Percentiles rank a stretch among this genome's conserved stretches.
Evolutionary conservation across 2,113 vertebrate species (phyloP).

Genomic region (Oreocharis arfaki): DNA sequence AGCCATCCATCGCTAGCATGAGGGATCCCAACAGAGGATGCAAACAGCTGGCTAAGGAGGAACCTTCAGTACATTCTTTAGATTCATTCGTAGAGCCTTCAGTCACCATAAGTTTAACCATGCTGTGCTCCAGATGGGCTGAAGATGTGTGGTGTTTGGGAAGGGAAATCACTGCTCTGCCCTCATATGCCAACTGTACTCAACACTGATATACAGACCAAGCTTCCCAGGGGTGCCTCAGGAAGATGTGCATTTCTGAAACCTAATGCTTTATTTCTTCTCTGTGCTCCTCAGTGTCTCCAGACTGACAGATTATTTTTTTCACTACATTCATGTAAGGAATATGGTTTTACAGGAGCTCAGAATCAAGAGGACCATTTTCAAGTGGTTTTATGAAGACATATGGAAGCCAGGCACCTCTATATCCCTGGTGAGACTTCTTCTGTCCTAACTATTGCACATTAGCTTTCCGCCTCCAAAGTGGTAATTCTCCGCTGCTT

Average conservation of each 20-base stretch:
- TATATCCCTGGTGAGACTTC: neutral
- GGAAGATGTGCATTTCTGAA: neutral
- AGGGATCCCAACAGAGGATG: neutral
- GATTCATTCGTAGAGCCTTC: neutral
- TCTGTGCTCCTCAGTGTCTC: neutral
- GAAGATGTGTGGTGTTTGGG: neutral
- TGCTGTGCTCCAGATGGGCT: neutral
- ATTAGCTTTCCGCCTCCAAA: neutral
- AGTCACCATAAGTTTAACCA: neutral
- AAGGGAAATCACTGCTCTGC: neutral
- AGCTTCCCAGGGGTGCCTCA: neutral
- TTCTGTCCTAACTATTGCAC: neutral
- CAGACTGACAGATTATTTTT: neutral
- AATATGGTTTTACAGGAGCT: neutral
- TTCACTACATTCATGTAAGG: neutral
- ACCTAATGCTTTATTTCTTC: neutral
- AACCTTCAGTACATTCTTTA: neutral
- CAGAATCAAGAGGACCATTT: neutral
- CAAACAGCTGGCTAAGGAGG: neutral
- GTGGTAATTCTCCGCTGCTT: neutral
- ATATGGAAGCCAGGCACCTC: neutral
- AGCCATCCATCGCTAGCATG: neutral
- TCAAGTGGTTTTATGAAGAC: constrained; percentile 15
- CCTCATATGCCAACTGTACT: neutral
- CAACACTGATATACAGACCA: neutral